Evolutionary conservation across 2,888 invertebrate species (phyloP).

Genomic region (Sympetrum striolatum): DNA sequence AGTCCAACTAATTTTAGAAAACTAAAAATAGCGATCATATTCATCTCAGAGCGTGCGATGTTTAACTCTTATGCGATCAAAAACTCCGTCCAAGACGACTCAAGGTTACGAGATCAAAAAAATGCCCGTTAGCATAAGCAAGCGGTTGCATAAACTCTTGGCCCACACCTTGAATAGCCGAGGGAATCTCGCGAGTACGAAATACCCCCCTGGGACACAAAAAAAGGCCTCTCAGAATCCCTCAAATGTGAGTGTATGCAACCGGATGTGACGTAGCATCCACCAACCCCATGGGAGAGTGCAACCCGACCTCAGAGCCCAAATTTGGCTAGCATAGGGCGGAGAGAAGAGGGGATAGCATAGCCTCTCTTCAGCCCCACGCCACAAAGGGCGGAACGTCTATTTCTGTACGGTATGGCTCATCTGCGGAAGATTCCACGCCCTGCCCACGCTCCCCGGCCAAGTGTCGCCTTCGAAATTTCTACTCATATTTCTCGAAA

Average conservation of each 20-base stretch:
- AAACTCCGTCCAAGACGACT: too few relatives aligned
- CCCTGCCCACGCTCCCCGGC: conserved; percentile 5
- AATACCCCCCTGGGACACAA: neutral
- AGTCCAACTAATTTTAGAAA: neutral
- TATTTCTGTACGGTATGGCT: neutral
- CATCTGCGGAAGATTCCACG: conserved; percentile 7
- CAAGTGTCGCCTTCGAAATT: neutral
- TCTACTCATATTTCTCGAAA: neutral
- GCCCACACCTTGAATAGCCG: too few relatives aligned
- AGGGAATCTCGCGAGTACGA: neutral
- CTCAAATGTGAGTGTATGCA: neutral
- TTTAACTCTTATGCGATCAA: too few relatives aligned
- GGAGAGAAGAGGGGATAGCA: neutral
- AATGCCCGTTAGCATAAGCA: neutral
- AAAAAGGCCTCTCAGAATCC: too few relatives aligned
- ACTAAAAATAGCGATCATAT: neutral
- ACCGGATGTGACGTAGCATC: conserved; percentile 12
- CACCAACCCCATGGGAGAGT: neutral
- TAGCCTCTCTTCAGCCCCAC: neutral
- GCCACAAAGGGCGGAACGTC: conserved; percentile 33
- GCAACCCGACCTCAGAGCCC: conserved; percentile 24
- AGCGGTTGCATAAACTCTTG: too few relatives aligned
- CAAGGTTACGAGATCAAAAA: neutral
- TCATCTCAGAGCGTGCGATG: neutral
- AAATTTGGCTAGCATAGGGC: conserved; percentile 1